A percentile compares a stretch with the other conserved stretches of the same genome.
These are phyloP conservation scores for Iguana delicatissima DNA, from an alignment of 2,797 vertebrate genomes.

Conservation along the genomic window DNA sequence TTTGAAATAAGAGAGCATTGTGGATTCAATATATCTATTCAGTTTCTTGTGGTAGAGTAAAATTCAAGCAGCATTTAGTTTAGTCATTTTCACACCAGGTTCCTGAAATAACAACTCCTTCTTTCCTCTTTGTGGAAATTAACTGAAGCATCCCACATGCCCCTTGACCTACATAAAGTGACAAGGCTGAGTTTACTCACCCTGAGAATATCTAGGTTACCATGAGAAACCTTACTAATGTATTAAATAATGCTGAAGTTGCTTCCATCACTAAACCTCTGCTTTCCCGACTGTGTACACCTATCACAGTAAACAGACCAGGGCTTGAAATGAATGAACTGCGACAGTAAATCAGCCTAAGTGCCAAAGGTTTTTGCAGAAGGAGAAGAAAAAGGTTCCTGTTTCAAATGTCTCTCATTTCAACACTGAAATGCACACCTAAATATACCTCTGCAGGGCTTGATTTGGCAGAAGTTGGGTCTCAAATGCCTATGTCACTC, in stretches of 20 bases:
- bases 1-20: not conserved
- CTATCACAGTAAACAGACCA: constrained; percentile 16
- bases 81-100: not conserved
- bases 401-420: constrained; percentile 20
- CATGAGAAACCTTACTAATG: not conserved
- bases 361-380: not conserved
- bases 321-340: constrained; percentile 27
- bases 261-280: not conserved
- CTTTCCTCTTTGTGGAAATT: not conserved
- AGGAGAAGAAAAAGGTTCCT: not conserved
- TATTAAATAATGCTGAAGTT: not conserved
- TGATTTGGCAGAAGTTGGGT: constrained; percentile 41
- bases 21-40: not conserved
- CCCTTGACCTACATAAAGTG: rapidly evolving
- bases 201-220: not conserved
- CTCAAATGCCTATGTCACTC: not conserved
- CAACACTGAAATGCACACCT: not conserved
- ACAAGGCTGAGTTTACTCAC: not conserved
- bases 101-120: not conserved
- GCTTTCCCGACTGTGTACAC: not conserved
- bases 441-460: constrained; percentile 38
- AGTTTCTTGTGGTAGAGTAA: constrained; percentile 11
- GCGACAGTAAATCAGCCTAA: constrained; percentile 8
- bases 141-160: not conserved
- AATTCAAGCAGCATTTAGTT: not conserved